Base-by-base conservation (phyloP, 1,140 invertebrate species). In the Eubasilissa regina region DNA sequence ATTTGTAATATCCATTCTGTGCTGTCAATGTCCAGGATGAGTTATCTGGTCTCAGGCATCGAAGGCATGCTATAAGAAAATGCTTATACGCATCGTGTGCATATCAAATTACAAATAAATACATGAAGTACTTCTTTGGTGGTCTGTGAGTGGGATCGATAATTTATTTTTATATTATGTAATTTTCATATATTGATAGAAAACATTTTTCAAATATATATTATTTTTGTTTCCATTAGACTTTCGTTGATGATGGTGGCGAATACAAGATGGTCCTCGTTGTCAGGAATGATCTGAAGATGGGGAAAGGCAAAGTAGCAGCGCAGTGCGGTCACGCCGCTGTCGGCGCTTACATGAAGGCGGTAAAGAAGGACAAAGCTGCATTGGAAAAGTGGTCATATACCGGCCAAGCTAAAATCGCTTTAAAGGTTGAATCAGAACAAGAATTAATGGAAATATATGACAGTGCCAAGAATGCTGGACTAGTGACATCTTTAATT, bases 251-350 rank as follows among this genome's bases (percentile, higher is more conserved):
- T 82, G 84, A 86, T 64, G 84, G 85, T 68, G 87, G 86, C 43
- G 92, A 94, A 84, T 93, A 92, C 78, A 97, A 97, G 90, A 88
- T 98, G 86, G 94, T 97, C 0, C 86, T 99, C 60, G 94, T 97
- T 21, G 94, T 98, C 3, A 90, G 97, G 85, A 96, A 92, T 85
- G 97, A 99, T 86, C 89, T 99, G 0, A 95, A 95, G 86, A 98
- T 99, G 97, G 93, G 94, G 17, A 98, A 97, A 91, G 97, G 97
- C 13, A 98, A 98, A 91, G 93, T 96, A 58, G 97, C 95, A 44
- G 95, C 97, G 4, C 97, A 98, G 87, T 98, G 97, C 90, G 92
- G 94, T 55, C 97, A 98, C 90, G 97, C 96, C 66, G 94, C 97
- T 8, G 93, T 95, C 21, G 92, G 92, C 58, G 95, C 94, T 3